These are phyloP conservation scores for Ferrisia virgata DNA, from an alignment of 2,888 invertebrate species.

Conservation along the genomic window DNA sequence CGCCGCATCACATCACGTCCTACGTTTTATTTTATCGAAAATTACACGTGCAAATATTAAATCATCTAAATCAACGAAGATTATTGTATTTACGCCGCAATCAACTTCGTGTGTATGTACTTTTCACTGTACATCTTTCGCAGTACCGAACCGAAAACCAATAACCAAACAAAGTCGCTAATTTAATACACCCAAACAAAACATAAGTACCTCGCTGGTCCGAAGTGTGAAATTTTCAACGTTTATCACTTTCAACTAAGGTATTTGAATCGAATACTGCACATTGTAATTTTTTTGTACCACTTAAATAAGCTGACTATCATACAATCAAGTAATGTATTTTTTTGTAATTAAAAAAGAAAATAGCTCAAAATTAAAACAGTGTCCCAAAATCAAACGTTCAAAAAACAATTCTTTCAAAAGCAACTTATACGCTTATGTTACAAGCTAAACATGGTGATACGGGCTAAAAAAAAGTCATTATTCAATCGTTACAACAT, in stretches of 20 bases:
- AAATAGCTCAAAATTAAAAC: constrained; percentile 22
- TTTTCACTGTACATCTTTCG: not conserved
- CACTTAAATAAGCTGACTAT: constrained; percentile 10
- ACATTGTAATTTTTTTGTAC: not conserved
- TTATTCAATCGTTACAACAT: not conserved
- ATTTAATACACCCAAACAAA: not conserved
- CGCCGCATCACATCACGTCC: not conserved
- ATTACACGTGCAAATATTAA: not conserved
- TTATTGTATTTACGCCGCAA: not conserved
- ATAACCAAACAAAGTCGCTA: not conserved
- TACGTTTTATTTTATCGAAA: not conserved
- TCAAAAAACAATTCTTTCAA: not conserved
- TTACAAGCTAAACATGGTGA: constrained; percentile 16
- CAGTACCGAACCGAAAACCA: not conserved
- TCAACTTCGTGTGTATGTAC: not conserved
- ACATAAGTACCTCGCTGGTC: not conserved
- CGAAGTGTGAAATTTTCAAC: not conserved
- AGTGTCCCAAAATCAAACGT: constrained; percentile 27
- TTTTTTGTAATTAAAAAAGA: constrained; percentile 2
- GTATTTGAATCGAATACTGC: not conserved
- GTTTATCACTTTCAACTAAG: not conserved
- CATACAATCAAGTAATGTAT: constrained; percentile 8
- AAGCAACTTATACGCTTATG: constrained; percentile 23
- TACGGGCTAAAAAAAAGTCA: not conserved
- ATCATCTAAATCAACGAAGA: not conserved